Evolutionary conservation across 2,888 invertebrate species (phyloP), one percentile per base, ranked within the genome.

Genomic region (Stenichneumon culpator): DNA sequence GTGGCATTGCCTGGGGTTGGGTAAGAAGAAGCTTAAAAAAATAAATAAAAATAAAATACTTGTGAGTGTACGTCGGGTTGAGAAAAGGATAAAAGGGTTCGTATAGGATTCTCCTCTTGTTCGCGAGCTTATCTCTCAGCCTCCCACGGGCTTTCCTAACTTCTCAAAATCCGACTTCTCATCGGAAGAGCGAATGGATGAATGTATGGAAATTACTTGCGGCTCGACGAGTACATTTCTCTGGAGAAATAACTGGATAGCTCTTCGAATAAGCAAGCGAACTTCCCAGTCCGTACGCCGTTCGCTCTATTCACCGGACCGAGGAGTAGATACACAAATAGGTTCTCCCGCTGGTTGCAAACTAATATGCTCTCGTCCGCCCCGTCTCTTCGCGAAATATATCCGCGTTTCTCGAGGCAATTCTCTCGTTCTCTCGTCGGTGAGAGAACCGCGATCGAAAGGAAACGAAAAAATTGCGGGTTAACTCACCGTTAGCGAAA

Each of bases 401-500:
- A 14, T 25, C 1, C 67, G 3, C 39, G 19, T 36, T 39, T 68
- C 67, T 9, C n/a, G 39, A 63, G 63, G n/a, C 63, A 6, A 7
- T 67, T 22, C 70, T 73, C 54, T 70, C 39, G 19, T 57, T 69
- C 25, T 60, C 22, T 67, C 32, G 70, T 25, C 25, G 16, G 36
- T 11, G 22, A 7, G 14, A 47, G 82, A 67, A 16, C 39, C 39
- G 16, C 54, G 25, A 77, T 75, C 65, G 52, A 32, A 32, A 54
- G 63, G 47, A 74, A 32, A 69, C 19, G 72, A 77, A 68, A 84
- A 80, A 83, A 57, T 70, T 52, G 73, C 65, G 67, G 74, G 73
- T 82, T 79, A 39, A 63, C 67, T 52, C 60, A 85, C 86, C 86
- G 86, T 86, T 86, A 86, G 82, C 67, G 60, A 75, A 86, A 86